Conservation (phyloP, 2,797 vertebrate genomes). For the Poeciliopsis gracilis region DNA sequence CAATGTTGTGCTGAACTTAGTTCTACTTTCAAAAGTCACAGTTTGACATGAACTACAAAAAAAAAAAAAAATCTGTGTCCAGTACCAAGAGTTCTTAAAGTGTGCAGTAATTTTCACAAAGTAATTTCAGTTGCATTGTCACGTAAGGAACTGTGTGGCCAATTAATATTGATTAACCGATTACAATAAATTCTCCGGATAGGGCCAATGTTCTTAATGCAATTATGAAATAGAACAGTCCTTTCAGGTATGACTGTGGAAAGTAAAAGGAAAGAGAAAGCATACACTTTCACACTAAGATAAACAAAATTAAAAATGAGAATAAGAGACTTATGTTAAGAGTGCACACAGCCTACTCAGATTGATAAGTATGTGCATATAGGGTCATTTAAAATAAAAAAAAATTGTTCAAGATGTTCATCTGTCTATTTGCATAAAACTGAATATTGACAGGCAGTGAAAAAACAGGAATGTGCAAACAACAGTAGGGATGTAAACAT, state of each 20-base stretch:
- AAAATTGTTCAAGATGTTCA: no score
- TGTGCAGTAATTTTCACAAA: neutral
- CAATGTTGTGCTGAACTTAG: neutral
- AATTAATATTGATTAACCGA: neutral
- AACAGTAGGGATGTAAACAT: no score
- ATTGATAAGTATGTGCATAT: no score
- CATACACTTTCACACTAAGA: neutral
- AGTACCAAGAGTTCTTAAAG: neutral
- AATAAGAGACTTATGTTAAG: neutral
- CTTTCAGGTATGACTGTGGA: neutral
- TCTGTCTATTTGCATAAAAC: no score
- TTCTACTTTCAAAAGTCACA: neutral
- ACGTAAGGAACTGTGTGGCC: neutral
- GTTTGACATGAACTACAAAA: neutral
- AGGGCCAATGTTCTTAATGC: neutral
- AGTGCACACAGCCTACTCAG: neutral
- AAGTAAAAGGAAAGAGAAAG: neutral
- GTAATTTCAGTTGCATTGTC: neutral
- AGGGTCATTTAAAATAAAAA: no score
- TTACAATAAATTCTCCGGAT: neutral
- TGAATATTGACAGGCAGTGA: no score
- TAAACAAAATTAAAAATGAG: neutral
- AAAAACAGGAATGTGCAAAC: no score
- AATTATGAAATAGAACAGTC: neutral
- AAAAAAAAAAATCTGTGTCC: neutral